Evolutionary conservation across 2,113 vertebrate species (phyloP), one percentile per base, ranked within the genome.

Genomic region (Crotalus viridis): DNA sequence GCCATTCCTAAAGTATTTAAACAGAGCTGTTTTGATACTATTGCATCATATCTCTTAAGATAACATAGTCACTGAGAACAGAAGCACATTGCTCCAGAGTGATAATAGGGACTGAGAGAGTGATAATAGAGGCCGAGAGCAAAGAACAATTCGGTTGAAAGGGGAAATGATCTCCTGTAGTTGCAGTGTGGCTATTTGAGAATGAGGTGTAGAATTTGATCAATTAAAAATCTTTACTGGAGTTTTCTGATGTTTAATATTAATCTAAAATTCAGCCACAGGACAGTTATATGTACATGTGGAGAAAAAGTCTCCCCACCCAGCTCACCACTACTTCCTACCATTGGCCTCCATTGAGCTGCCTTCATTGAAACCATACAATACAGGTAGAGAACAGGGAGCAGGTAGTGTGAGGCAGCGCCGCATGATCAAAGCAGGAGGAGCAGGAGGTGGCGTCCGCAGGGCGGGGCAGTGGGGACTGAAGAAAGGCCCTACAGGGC

Each of bases 51-150:
- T 93, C 90, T 95, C 89, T 93, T 90, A 92, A 0, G 1, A 10
- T 48, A 94, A 93, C 0, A 92, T 13, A 59, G 22, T 26, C 59
- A 93, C 90, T 91, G 85, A 92, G 94, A 12, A 21, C 85, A 90
- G 90, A 85, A 91, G 3, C 13, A 74, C 10, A 22, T 69, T 89
- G 91, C 48, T 48, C 95, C 48, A 94, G 92, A 89, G 51, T 10
- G 93, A 55, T 61, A 90, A 88, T 21, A 92, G 0, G 0, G 22
- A 93, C 93, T 94, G 54, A 9, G 48, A 51, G 48, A 89, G 51
- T 10, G 93, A 55, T 61, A 90, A 88, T 21, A 91, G 0, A 0
- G 22, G 91, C 93, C 93, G 54, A 94, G 88, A 92, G 43, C 90
- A 15, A 93, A 0, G 3, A 3, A 10, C 12, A 93, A 93, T 88